Evolutionary conservation across 2,888 invertebrate species (phyloP).

Genomic region (Halictus ligatus): DNA sequence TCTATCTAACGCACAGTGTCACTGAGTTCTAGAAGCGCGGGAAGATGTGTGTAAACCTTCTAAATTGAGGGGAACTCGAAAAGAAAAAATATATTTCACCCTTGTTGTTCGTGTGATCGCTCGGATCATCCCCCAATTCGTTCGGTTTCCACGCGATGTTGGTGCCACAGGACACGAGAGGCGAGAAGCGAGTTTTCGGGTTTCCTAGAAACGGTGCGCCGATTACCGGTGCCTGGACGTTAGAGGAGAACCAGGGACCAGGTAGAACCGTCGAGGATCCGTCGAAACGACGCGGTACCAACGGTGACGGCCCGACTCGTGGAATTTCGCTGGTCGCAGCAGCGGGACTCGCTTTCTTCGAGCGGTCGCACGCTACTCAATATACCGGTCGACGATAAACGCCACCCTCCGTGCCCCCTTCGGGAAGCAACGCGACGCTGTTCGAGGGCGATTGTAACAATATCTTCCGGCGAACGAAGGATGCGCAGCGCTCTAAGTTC

Average conservation of each 20-base stretch:
- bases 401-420: conserved; percentile 54
- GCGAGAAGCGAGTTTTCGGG: neutral
- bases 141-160: neutral
- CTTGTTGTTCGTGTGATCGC: neutral
- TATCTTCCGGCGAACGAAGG: conserved; percentile 78
- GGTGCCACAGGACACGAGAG: neutral
- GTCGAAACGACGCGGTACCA: conserved; percentile 31
- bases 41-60: neutral
- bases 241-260: neutral
- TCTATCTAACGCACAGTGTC: neutral
- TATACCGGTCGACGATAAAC: conserved; percentile 77
- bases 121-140: neutral
- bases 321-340: conserved; percentile 79
- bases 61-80: neutral
- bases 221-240: neutral
- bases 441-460: conserved; percentile 81
- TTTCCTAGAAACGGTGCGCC: neutral
- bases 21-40: neutral
- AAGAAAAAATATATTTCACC: too few relatives aligned
- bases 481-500: conserved; percentile 79
- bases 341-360: conserved; percentile 75
- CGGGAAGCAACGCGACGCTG: conserved; percentile 70
- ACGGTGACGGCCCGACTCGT: conserved; percentile 30
- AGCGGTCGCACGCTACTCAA: conserved; percentile 83
- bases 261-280: conserved; percentile 13